Base-by-base conservation (phyloP, 2,888 invertebrate species). In the Agapostemon virescens region DNA sequence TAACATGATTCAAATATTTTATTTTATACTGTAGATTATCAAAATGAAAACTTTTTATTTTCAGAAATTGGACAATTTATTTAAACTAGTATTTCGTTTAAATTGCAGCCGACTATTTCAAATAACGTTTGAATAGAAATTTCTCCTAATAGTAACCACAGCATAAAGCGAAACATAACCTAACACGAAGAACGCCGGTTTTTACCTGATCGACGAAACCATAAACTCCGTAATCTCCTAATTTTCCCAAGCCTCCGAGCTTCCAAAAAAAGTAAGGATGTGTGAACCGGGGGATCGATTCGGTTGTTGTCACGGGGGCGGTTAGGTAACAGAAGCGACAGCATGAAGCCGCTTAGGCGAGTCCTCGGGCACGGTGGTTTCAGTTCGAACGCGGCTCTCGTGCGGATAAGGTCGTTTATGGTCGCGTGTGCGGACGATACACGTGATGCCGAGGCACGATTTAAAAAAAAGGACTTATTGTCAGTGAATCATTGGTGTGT, bases 241-340 rank as follows among this genome's bases (percentile, higher is more conserved):
- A 33, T 63, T 63, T 63, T 36, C 7, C 1, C 17, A 20, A 36
- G 11, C 4, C 11, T 11, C 58, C 0, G 11, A 68, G 15, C 9
- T 15, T 49, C 36, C 30, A 33, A 69, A 80, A 58, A 55, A 42
- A 40, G 38, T 17, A 66, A 38, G 7, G 23, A 40, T 13, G 38
- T 30, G 33, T 40, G 55, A 36, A 36, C 66, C 33, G 69, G 40
- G 23, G 61, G 69, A 55, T 55, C n/a, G 55, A 79, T 69, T 86
- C 58, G 66, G 40, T 69, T 61, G 38, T 68, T 69, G 78, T 77
- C 66, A 49, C 20, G 76, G 76, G 49, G 55, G 77, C 66, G 76
- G 86, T 85, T 85, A 86, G 82, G 85, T 86, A 86, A 85, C 76
- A 45, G 82, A 55, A 69, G 33, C 69, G 63, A 74, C 76, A 58